Evolutionary conservation across 1,140 invertebrate species (phyloP), one percentile per base, ranked within the genome.

Genomic region (Aricia agestis): DNA sequence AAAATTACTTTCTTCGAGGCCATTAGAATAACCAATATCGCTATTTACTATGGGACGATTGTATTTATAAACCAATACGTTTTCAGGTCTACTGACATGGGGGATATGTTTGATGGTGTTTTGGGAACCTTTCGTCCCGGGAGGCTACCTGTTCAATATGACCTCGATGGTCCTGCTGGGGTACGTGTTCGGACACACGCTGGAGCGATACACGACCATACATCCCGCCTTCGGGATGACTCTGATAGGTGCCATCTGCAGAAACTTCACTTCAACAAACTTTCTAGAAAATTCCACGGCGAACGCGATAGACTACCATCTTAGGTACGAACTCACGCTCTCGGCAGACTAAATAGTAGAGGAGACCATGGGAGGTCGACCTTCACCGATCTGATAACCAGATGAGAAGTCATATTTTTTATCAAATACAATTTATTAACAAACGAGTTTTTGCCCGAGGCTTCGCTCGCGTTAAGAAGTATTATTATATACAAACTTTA

Each of bases 141-240:
- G 96, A 13, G 96, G 96, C 5, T 94, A 94, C 71, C 82, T 97
- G 4, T 98, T 97, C 80, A 93, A 95, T 69, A 92, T 98, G 52
- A 94, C 95, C 2, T 87, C 95, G 0, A 89, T 97, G 1, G 92
- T 93, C 13, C 92, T 97, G 18, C 93, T 93, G 0, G 96, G 96
- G 3, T 95, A 97, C 83, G 94, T 97, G 68, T 95, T 95, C 18
- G 97, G 97, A 42, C 96, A 96, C 91, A 83, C 96, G 1, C 82
- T 96, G 69, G 94, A 94, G 25, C 78, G 87, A 73, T 92, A 96
- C 61, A 94, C 96, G 19, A 95, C 94, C 10, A 86, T 98, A 70
- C 97, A 97, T 25, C 94, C 97, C 2, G 91, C 98, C 0, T 95
- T 97, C 71, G 97, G 97, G 2, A 97, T 97, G 96, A 94, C 97